Evolutionary conservation across 2,888 invertebrate genomes (phyloP), one percentile per base, ranked within the genome.

Genomic region (Steinernema hermaphroditum): DNA sequence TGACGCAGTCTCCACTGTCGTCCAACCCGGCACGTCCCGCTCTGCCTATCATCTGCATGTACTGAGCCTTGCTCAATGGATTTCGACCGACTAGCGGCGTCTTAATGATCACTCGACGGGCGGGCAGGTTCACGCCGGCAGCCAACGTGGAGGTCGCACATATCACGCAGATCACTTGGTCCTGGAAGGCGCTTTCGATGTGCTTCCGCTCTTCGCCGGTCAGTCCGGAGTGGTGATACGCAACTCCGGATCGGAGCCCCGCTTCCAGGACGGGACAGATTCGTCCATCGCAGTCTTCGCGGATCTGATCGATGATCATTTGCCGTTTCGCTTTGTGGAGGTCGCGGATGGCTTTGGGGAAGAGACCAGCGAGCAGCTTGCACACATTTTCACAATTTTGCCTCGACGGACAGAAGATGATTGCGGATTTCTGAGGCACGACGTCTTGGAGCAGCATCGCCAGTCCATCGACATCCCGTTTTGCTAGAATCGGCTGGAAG

Each of bases 101-200:
- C 77, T 95, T 90, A 78, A 96, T 88, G 70, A 96, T 92, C 0
- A 96, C 70, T 22, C 95, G 90, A 88, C 91, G 91, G 0, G 96
- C 96, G 16, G 96, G 96, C 80, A 97, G 90, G 90, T 97, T 97
- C 34, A 97, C 94, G 1, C 96, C 96, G 27, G 96, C 96, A n/a
- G 96, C 96, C 78, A 97, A 89, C 0, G 96, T 97, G 0, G 96
- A 95, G 0, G 96, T 97, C 87, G 95, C 96, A 86, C 94, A 93
- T 77, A 97, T 90, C 37, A 94, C 92, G 75, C 91, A 92, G 43
- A 97, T 88, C n/a, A 91, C 91, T 0, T 62, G 62, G 1, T 78
- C 83, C 74, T 80, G 77, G 72, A 78, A 86, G 16, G 82, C 85
- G 22, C 88, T 93, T 87, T 96, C 96, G 19, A 96, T 89, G 70